A percentile compares a stretch with the other conserved stretches of the same genome.
Conservation (phyloP, 2,113 vertebrate species). For the Stictonetta naevosa region DNA sequence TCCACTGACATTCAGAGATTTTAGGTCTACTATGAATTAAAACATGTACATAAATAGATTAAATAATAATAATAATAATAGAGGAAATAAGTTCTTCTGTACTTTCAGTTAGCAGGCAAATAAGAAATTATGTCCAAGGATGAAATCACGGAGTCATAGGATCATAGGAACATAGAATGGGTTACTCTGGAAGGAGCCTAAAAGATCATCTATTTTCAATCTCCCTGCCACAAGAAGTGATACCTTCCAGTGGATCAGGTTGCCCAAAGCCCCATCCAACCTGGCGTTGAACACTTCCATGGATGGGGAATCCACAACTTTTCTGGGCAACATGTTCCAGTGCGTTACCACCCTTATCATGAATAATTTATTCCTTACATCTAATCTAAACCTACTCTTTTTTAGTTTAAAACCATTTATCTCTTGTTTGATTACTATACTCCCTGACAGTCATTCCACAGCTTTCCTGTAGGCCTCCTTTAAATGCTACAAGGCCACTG, state of each 20-base stretch:
- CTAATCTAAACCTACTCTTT: too few species aligned
- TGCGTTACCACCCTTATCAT: too few species aligned
- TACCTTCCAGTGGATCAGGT: neutral
- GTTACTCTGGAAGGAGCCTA: neutral
- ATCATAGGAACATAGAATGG: neutral
- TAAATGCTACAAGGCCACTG: neutral
- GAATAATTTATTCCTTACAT: too few species aligned
- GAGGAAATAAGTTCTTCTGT: accelerated
- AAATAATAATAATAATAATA: neutral
- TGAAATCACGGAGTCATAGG: neutral
- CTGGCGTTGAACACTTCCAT: neutral
- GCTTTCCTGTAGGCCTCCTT: too few species aligned
- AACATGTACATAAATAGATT: accelerated
- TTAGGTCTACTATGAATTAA: neutral
- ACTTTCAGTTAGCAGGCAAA: neutral
- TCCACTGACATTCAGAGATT: neutral
- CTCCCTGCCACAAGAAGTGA: neutral
- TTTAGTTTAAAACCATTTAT: too few species aligned
- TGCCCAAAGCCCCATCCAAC: neutral
- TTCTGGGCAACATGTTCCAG: too few species aligned
- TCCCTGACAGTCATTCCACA: too few species aligned
- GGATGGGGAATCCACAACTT: neutral
- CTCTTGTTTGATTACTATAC: too few species aligned
- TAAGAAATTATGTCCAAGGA: neutral
- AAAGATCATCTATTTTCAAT: neutral